phyloP scores from a whole-genome alignment of 2,888 invertebrate genomes.

The Tyria jacobaeae region DNA sequence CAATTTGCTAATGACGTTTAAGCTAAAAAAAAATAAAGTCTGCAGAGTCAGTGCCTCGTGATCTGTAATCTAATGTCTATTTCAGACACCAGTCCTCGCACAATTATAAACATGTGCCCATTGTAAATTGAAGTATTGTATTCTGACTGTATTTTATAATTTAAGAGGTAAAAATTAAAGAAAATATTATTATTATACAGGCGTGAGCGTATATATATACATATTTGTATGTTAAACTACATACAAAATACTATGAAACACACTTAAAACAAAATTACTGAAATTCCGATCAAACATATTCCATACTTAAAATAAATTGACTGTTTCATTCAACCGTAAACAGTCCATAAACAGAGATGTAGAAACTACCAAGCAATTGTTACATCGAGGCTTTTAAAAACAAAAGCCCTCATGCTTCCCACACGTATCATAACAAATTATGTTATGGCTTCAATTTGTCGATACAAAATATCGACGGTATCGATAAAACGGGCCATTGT shows the following conservation, averaged over 20 bases:
- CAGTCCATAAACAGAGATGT: not conserved
- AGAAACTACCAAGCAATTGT: not conserved
- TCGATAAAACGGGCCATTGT: conserved; percentile 31
- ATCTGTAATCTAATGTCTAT: too few relatives aligned
- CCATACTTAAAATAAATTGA: not conserved
- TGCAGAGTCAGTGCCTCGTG: too few relatives aligned
- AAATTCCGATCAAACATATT: not conserved
- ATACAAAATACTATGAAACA: too few relatives aligned
- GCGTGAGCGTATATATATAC: too few relatives aligned
- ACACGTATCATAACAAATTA: conserved; percentile 18
- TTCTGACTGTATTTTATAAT: too few relatives aligned
- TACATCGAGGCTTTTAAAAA: not conserved
- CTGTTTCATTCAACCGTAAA: not conserved
- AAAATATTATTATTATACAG: too few relatives aligned
- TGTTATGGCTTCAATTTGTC: conserved; percentile 38
- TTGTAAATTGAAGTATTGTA: too few relatives aligned
- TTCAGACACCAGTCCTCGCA: too few relatives aligned
- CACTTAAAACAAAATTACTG: not conserved
- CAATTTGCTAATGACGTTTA: not conserved
- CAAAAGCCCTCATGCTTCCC: conserved; percentile 3
- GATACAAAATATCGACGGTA: conserved; percentile 29
- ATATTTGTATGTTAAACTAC: too few relatives aligned
- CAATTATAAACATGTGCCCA: too few relatives aligned
- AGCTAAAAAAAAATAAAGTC: too few relatives aligned
- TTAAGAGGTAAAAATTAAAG: too few relatives aligned